Percentiles rank a stretch among this genome's conserved stretches.
phyloP scores from a whole-genome alignment of 30 jellyfish, hydroid and myxozoan species.

The Sanderia malayensis region DNA sequence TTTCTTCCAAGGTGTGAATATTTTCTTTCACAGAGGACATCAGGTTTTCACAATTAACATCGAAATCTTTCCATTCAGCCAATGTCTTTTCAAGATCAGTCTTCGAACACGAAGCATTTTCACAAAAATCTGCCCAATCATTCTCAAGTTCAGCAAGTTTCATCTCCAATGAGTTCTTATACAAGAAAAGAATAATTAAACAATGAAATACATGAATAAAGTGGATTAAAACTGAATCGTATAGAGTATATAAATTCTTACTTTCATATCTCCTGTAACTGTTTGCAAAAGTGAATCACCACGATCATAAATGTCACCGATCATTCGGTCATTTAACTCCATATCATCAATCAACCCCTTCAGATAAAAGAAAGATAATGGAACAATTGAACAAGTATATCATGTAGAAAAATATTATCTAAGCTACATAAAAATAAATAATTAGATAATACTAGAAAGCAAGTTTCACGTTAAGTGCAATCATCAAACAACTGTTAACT shows the following conservation, averaged over 20 bases:
- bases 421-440: too few relatives aligned
- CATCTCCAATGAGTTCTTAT: constrained; percentile 26
- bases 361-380: too few relatives aligned
- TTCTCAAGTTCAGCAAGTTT: constrained; percentile 51
- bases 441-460: too few relatives aligned
- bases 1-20: background rate
- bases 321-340: constrained; percentile 75
- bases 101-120: constrained; percentile 38
- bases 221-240: background rate
- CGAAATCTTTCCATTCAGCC: constrained; percentile 51
- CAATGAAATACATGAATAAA: background rate
- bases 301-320: constrained; percentile 66
- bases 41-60: constrained; percentile 24
- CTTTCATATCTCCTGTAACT: constrained; percentile 66
- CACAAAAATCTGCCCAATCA: constrained; percentile 72
- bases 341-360: constrained; percentile 75
- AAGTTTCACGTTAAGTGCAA: too few relatives aligned
- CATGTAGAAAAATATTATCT: too few relatives aligned
- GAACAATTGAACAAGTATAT: too few relatives aligned
- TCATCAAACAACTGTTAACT: too few relatives aligned
- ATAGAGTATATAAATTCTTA: too few relatives aligned
- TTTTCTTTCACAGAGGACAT: constrained; percentile 10
- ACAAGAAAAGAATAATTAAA: background rate
- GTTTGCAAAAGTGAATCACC: constrained; percentile 63
- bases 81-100: constrained; percentile 32